A percentile compares a stretch with the other conserved stretches of the same genome.
Conservation (phyloP, 1,140 invertebrate genomes). For the Octopus bimaculoides region DNA sequence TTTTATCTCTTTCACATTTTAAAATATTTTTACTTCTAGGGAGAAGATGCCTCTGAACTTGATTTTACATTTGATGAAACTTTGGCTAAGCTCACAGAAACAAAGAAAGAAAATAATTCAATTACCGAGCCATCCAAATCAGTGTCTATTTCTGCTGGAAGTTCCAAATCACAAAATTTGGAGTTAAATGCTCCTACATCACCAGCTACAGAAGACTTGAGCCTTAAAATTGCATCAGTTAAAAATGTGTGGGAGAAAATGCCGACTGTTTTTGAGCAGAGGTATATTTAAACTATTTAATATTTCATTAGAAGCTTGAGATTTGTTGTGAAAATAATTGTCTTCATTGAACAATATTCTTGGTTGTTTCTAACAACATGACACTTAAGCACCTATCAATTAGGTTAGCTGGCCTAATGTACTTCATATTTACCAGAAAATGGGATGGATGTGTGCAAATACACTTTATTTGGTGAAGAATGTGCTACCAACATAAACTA, state of each 20-base stretch:
- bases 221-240: conserved; percentile 90
- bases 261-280: conserved; percentile 63
- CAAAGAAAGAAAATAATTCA: conserved; percentile 60
- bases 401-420: too few species aligned
- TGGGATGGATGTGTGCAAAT: too few species aligned
- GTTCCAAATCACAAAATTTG: conserved; percentile 39
- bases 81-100: conserved; percentile 67
- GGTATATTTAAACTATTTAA: neutral
- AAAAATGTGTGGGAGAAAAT: conserved; percentile 83
- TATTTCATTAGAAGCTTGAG: too few species aligned
- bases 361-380: too few species aligned
- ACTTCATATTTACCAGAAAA: too few species aligned
- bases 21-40: conserved; percentile 57
- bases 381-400: too few species aligned
- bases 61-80: conserved; percentile 78
- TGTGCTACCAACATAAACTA: too few species aligned
- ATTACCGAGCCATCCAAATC: conserved; percentile 45
- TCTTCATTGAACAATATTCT: too few species aligned
- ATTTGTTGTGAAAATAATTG: too few species aligned
- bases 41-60: conserved; percentile 77
- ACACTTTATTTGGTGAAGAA: too few species aligned
- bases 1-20: conserved; percentile 1
- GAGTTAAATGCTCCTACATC: conserved; percentile 64
- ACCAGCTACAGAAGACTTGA: conserved; percentile 80
- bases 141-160: conserved; percentile 66